These are phyloP conservation scores for Cygnus olor DNA, from an alignment of 2,797 vertebrate species.

Conservation along the genomic window DNA sequence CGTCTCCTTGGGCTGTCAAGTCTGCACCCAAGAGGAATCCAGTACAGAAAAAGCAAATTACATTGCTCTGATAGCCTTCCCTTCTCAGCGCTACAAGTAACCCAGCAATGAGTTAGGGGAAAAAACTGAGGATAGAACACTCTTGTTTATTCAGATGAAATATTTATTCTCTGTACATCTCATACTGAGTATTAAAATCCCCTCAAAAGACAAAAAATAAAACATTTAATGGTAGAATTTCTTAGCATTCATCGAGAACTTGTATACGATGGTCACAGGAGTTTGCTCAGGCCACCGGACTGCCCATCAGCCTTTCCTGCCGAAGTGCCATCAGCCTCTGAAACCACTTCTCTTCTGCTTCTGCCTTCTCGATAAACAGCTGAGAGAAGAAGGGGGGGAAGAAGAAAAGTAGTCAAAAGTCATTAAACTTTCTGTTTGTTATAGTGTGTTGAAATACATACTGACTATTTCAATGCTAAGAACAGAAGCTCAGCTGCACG, in stretches of 20 bases:
- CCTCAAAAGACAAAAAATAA: accelerated
- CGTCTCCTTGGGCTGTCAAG: not conserved
- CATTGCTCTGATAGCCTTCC: not conserved
- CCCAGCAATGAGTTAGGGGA: not conserved
- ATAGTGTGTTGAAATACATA: accelerated
- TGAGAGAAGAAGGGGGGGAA: slow-evolving; percentile 57
- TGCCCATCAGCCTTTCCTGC: slow-evolving; percentile 97
- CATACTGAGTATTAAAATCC: not conserved
- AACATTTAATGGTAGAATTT: not conserved
- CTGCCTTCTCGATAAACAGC: slow-evolving; percentile 93
- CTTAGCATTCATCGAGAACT: not conserved
- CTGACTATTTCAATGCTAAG: accelerated
- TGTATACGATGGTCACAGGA: not conserved
- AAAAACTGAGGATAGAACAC: accelerated
- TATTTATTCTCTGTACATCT: not conserved
- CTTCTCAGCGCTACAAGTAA: not conserved
- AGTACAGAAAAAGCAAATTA: not conserved
- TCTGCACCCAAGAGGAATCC: not conserved
- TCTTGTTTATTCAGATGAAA: not conserved
- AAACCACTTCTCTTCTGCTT: slow-evolving; percentile 93
- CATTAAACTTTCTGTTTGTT: not conserved
- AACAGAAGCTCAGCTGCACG: not conserved
- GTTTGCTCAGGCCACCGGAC: slow-evolving; percentile 84
- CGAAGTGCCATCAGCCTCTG: slow-evolving; percentile 89
- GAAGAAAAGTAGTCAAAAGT: not conserved